Evolutionary conservation across 1,140 invertebrate genomes (phyloP).

Genomic region (Scaptomyza hsui): DNA sequence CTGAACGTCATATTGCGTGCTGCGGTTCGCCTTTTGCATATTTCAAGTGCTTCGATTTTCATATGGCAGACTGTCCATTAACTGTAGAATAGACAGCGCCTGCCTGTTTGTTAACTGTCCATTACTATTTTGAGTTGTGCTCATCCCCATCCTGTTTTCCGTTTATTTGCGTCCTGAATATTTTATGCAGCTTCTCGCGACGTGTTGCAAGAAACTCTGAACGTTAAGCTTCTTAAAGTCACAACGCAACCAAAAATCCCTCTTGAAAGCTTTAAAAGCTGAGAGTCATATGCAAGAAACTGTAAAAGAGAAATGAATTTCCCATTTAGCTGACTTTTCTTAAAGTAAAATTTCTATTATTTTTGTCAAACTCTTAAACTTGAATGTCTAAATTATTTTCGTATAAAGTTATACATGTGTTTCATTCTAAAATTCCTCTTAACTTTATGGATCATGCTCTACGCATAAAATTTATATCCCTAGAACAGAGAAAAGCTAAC

Average conservation of each 20-base stretch:
- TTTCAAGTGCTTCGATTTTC: constrained; percentile 59
- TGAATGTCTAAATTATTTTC: too few species aligned
- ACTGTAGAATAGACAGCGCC: constrained; percentile 63
- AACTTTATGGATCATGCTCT: constrained; percentile 10
- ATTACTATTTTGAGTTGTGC: constrained; percentile 24
- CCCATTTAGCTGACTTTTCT: too few species aligned
- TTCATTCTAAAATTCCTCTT: not conserved
- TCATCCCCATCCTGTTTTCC: not conserved
- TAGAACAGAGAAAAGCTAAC: constrained; percentile 8
- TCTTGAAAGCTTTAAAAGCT: not conserved
- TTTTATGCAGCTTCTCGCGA: constrained; percentile 35
- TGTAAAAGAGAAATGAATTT: too few species aligned
- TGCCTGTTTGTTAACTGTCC: constrained; percentile 44
- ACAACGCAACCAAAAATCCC: not conserved
- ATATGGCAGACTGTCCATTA: constrained; percentile 64
- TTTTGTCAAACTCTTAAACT: too few species aligned
- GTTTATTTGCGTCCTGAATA: constrained; percentile 40
- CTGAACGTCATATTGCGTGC: constrained; percentile 47
- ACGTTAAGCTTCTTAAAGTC: constrained; percentile 26
- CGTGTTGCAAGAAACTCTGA: constrained; percentile 16
- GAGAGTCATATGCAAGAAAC: too few species aligned
- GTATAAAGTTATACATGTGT: not conserved
- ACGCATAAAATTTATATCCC: constrained; percentile 20
- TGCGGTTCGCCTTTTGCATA: constrained; percentile 73
- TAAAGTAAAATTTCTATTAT: too few species aligned